Evolutionary conservation across 2,888 invertebrate species (phyloP).

Genomic region (Acanthosepion lycidas): DNA sequence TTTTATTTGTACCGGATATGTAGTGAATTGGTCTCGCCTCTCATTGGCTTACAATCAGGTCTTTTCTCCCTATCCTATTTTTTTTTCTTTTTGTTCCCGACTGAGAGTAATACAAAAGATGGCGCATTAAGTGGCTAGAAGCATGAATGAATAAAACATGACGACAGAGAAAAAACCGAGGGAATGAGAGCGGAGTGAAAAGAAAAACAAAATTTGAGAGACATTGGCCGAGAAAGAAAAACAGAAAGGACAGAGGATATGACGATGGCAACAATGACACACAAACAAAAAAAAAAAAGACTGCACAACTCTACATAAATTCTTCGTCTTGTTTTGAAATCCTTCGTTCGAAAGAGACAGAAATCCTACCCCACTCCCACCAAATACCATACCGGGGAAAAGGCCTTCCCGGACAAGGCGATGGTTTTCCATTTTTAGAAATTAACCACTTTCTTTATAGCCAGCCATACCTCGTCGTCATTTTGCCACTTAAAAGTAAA

Average conservation of each 20-base stretch:
- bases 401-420: no score
- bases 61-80: not conserved
- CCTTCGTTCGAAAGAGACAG: no score
- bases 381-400: no score
- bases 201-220: not conserved
- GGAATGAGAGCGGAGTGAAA: not conserved
- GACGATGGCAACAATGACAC: not conserved
- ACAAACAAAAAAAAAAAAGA: no score
- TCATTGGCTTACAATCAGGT: not conserved
- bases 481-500: no score
- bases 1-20: constrained; percentile 8
- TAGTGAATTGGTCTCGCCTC: not conserved
- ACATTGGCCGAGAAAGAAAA: not conserved
- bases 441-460: no score
- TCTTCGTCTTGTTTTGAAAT: no score
- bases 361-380: no score
- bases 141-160: not conserved
- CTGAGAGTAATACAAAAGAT: not conserved
- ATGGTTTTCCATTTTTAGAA: no score
- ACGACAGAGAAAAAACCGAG: not conserved
- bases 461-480: no score
- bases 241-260: not conserved
- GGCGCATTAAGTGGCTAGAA: not conserved
- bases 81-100: not conserved
- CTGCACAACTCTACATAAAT: no score